Conservation (phyloP, 2,888 invertebrate species). For the Lithophane ornitopus region DNA sequence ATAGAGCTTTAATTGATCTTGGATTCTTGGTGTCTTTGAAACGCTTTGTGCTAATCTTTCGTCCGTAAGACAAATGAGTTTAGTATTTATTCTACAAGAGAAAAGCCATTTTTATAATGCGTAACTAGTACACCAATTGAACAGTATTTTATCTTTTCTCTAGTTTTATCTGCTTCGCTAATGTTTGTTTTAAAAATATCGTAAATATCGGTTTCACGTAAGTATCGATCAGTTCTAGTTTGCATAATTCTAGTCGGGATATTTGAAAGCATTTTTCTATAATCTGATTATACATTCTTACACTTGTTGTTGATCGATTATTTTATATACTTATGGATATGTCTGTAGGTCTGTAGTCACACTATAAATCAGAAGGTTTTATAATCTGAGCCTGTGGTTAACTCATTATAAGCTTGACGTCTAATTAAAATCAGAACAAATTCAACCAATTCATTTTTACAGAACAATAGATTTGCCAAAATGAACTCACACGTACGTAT, state of each 20-base stretch:
- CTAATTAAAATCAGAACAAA: background rate
- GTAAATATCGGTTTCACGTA: background rate
- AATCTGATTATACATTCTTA: background rate
- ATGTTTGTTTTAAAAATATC: slow-evolving; percentile 37
- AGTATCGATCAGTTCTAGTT: slow-evolving; percentile 10
- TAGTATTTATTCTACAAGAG: background rate
- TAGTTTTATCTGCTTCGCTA: slow-evolving; percentile 35
- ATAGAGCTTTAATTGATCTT: background rate
- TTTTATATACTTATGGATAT: background rate
- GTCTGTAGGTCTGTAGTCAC: too few species aligned
- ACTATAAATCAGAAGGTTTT: too few species aligned
- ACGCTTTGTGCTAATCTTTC: background rate
- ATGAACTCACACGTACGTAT: slow-evolving; percentile 1
- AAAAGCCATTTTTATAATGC: slow-evolving; percentile 13
- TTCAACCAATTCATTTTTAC: background rate
- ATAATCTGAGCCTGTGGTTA: background rate
- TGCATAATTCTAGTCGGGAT: background rate
- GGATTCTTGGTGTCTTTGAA: background rate
- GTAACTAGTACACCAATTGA: background rate
- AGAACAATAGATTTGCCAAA: slow-evolving; percentile 17
- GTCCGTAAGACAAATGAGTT: background rate
- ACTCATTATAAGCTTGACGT: background rate
- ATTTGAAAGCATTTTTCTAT: background rate
- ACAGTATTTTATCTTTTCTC: slow-evolving; percentile 2
- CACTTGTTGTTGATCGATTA: background rate